Conservation (phyloP, 1,140 invertebrate species). For the Phthorimaea operculella region DNA sequence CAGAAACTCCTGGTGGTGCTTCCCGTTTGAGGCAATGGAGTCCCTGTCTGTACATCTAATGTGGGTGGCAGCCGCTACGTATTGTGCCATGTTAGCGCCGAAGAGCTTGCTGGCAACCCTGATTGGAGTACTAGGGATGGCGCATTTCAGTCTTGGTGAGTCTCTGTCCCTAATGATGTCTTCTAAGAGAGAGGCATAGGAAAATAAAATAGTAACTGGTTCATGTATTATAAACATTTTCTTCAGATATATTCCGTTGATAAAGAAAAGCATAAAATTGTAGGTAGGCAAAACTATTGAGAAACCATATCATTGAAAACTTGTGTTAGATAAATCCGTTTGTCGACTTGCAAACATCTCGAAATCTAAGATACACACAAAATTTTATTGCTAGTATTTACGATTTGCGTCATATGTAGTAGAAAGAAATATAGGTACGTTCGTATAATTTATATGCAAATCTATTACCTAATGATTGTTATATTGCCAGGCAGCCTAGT, state of each 20-base stretch:
- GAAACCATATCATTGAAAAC: background rate
- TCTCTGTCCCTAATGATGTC: background rate
- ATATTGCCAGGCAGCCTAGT: no score
- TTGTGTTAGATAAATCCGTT: background rate
- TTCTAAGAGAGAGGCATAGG: no score
- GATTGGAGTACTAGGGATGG: conserved; percentile 83
- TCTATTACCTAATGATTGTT: no score
- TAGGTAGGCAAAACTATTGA: no score
- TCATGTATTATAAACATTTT: no score
- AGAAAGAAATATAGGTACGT: background rate
- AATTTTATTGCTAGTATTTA: conserved; percentile 1
- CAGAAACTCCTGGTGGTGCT: conserved; percentile 86
- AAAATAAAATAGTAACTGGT: no score
- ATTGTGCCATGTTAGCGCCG: conserved; percentile 82
- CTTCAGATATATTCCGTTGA: no score
- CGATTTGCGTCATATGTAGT: background rate
- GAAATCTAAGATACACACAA: background rate
- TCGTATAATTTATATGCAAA: background rate
- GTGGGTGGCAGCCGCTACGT: conserved; percentile 89
- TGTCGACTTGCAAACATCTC: background rate
- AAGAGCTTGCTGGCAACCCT: conserved; percentile 83
- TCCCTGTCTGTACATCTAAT: conserved; percentile 86
- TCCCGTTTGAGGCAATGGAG: conserved; percentile 88
- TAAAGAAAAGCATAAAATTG: no score
- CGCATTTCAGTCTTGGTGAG: conserved; percentile 83